Percentiles rank a stretch among this genome's conserved stretches.
Evolutionary conservation across 2,888 invertebrate species (phyloP).

Genomic region (Microplitis deprimator): DNA sequence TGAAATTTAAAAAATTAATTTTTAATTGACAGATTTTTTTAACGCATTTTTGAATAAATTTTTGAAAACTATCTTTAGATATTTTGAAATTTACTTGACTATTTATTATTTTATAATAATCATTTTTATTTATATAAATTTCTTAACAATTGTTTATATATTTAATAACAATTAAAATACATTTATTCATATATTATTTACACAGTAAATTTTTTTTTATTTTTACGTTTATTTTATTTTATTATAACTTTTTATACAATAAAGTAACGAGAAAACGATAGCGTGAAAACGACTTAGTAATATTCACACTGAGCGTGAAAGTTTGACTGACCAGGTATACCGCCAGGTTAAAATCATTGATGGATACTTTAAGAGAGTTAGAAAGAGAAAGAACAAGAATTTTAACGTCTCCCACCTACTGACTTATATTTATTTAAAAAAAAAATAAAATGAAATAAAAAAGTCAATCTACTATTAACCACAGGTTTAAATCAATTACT

Average conservation of each 20-base stretch:
- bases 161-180: not conserved
- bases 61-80: not conserved
- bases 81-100: too few relatives aligned
- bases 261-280: constrained; percentile 43
- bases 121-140: constrained; percentile 1
- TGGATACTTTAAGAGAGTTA: constrained; percentile 54
- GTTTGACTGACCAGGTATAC: constrained; percentile 64
- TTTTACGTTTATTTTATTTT: not conserved
- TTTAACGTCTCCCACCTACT: constrained; percentile 56
- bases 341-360: constrained; percentile 63
- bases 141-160: constrained; percentile 2
- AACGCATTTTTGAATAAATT: not conserved
- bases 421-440: constrained; percentile 6
- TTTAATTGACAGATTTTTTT: not conserved
- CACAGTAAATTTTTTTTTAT: not conserved
- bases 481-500: too few relatives aligned
- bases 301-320: constrained; percentile 66
- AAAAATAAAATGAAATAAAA: not conserved
- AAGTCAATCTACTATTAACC: too few relatives aligned
- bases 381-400: constrained; percentile 65
- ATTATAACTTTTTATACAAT: constrained; percentile 20
- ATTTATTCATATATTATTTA: constrained; percentile 3
- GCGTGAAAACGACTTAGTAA: constrained; percentile 53
- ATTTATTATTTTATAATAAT: not conserved
- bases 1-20: not conserved